Percentiles rank a stretch among this genome's conserved stretches.
phyloP scores from a whole-genome alignment of 1,140 invertebrate species.

The Conus betulinus region DNA sequence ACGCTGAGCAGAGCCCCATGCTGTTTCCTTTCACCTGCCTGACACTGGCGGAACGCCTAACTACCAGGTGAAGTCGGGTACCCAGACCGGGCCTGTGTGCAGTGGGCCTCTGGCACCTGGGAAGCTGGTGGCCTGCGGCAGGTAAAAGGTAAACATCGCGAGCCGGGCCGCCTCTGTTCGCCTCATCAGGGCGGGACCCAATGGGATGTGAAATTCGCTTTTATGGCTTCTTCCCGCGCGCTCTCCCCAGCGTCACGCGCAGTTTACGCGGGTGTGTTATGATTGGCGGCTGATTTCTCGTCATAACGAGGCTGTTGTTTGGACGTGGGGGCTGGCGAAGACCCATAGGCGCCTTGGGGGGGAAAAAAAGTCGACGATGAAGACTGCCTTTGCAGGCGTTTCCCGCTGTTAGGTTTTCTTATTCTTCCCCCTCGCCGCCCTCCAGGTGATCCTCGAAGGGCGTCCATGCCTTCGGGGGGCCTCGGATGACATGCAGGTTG shows the following conservation, averaged over 20 bases:
- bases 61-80: too few relatives aligned
- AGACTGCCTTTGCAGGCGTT: neutral
- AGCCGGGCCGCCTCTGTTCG: neutral
- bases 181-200: constrained; percentile 16
- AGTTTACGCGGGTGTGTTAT: constrained; percentile 13
- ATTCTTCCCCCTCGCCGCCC: neutral
- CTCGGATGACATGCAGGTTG: neutral
- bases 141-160: constrained; percentile 17
- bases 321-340: neutral
- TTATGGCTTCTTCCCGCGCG: constrained; percentile 22
- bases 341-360: neutral
- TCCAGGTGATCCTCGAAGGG: neutral
- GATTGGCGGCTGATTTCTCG: constrained; percentile 16
- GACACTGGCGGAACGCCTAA: too few relatives aligned
- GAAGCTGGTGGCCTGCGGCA: neutral
- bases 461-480: neutral
- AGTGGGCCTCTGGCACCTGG: neutral
- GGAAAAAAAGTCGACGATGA: neutral
- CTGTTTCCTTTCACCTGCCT: constrained; percentile 14
- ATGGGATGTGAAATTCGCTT: constrained; percentile 37
- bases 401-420: neutral
- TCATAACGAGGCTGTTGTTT: constrained; percentile 21
- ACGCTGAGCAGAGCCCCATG: neutral
- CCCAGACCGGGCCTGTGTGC: too few relatives aligned
- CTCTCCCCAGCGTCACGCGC: constrained; percentile 7